Conservation (phyloP, 1,140 invertebrate species). For the Prorops nasuta region DNA sequence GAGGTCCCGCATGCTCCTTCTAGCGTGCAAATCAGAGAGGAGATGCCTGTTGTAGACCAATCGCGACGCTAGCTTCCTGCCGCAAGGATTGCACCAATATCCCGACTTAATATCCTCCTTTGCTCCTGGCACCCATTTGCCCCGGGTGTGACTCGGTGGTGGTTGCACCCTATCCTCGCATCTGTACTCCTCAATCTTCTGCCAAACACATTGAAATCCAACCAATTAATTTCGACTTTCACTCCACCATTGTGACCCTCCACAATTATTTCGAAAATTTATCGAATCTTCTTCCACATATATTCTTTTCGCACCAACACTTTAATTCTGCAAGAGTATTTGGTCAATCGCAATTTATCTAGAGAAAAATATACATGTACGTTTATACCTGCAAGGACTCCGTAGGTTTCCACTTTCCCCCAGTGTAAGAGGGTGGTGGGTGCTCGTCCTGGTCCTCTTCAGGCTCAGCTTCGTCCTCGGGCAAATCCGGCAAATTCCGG, state of each 20-base stretch:
- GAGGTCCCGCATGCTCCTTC: constrained; percentile 66
- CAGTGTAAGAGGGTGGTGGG: constrained; percentile 64
- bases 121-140: constrained; percentile 74
- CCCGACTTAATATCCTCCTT: constrained; percentile 47
- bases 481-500: constrained; percentile 35
- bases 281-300: too few species aligned
- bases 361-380: not conserved
- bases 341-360: not conserved
- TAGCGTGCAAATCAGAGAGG: constrained; percentile 69
- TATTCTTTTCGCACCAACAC: too few species aligned
- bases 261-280: too few species aligned
- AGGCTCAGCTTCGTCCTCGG: constrained; percentile 35
- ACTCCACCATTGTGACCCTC: too few species aligned
- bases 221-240: too few species aligned
- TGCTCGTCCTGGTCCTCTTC: constrained; percentile 51
- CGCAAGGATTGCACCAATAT: constrained; percentile 79
- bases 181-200: constrained; percentile 44
- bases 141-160: constrained; percentile 68
- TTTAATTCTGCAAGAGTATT: too few species aligned
- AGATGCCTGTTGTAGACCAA: constrained; percentile 74
- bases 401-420: constrained; percentile 69
- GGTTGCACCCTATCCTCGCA: constrained; percentile 47
- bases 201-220: too few species aligned
- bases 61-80: constrained; percentile 69
- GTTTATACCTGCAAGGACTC: constrained; percentile 22